Conservation (phyloP, 2,888 invertebrate species). For the Tribolium freemani region DNA sequence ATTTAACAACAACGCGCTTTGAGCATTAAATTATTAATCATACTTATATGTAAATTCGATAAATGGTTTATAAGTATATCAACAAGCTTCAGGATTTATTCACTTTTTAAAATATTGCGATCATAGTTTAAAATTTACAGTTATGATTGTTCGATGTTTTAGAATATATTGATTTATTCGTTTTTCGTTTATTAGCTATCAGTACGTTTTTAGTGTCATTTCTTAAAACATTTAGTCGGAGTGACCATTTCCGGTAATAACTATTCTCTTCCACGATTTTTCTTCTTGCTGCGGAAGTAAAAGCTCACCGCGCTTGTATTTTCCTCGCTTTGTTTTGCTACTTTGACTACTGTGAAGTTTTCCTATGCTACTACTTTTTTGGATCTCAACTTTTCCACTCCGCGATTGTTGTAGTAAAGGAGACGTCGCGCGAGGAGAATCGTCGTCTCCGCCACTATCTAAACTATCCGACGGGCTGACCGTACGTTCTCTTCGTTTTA, state of each 20-base stretch:
- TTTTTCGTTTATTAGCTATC: constrained; percentile 30
- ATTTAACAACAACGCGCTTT: constrained; percentile 48
- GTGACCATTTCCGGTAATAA: constrained; percentile 63
- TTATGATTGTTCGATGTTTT: constrained; percentile 65
- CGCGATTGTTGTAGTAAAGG: constrained; percentile 71
- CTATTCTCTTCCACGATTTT: constrained; percentile 59
- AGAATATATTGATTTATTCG: constrained; percentile 54
- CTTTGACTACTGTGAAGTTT: constrained; percentile 55
- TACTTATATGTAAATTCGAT: constrained; percentile 36
- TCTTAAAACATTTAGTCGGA: constrained; percentile 59
- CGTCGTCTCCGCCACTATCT: constrained; percentile 73
- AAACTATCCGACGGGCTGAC: constrained; percentile 69
- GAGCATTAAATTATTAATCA: constrained; percentile 45
- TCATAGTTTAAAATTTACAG: constrained; percentile 45
- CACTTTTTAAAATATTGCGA: constrained; percentile 49
- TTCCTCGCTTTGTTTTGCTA: constrained; percentile 55
- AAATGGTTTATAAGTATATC: constrained; percentile 26
- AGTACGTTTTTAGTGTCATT: constrained; percentile 21
- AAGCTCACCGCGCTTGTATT: constrained; percentile 60
- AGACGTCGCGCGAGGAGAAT: constrained; percentile 77
- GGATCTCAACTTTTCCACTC: constrained; percentile 61
- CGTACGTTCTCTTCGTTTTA: constrained; percentile 77
- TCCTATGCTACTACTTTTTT: constrained; percentile 67
- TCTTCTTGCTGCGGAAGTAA: constrained; percentile 58
- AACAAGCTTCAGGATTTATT: constrained; percentile 36